Base-by-base conservation (phyloP, 2,113 vertebrate species). In the Albula goreensis region DNA sequence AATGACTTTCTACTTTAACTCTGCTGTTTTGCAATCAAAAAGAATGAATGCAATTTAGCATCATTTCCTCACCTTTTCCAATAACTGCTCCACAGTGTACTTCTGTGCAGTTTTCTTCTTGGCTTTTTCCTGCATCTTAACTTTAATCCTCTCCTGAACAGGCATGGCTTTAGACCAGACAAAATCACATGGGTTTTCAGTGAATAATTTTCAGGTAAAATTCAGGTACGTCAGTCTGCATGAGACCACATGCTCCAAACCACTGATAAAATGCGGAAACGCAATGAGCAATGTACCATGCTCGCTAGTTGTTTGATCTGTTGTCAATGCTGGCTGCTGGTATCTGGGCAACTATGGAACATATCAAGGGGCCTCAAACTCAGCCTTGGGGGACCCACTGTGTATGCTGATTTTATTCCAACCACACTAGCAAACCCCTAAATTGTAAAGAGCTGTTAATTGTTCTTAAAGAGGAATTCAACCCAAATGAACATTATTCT, bases 31-130 rank as follows among this genome's bases (percentile, higher is more conserved):
- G 31, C 31, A 41, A 41, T 41, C 31, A 41, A 41, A 74, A 22
- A 52, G 0, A 8, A 15, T n/a, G 15, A n/a, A 22, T 12, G 25
- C 4, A n/a, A n/a, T 70, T 5, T 4, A 15, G 6, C 12, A 19
- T 10, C 19, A 15, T 74, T n/a, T 74, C 19, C 6, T 7, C 3
- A 96, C 95, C 95, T 96, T 96, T 88, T 96, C 94, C 78, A 96
- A 79, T 13, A 96, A 90, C 74, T 96, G 95, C 5, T 91, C 85
- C 0, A 94, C 92, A 5, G 94, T 92, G 88, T 96, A 96, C 87
- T 95, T 96, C 85, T 94, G 92, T 80, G 95, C 91, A 0, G 95
- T 94, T 88, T 96, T 96, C 91, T 95, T 96, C 90, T 94, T 96
- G 56, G 95, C 94, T 89, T 93, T 96, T 82, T 96, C 92, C 1